These are phyloP conservation scores for Heptranchias perlo DNA, from an alignment of 2,113 vertebrate genomes.

Conservation along the genomic window DNA sequence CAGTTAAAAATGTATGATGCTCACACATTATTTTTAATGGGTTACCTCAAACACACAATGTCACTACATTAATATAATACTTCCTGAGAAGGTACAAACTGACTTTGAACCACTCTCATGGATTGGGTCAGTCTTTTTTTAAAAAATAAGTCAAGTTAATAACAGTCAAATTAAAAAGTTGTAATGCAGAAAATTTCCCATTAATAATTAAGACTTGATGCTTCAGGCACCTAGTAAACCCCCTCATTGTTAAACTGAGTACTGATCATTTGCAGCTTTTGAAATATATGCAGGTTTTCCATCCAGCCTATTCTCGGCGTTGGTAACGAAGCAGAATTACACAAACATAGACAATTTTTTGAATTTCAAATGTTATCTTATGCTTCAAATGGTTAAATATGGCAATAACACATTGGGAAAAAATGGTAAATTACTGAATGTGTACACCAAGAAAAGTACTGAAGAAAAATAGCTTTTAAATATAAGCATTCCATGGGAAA, in stretches of 20 bases:
- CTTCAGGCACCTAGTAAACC: not conserved
- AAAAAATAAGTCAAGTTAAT: not conserved
- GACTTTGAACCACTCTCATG: not conserved
- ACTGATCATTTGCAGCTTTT: not conserved
- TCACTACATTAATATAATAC: not conserved
- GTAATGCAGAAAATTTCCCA: not conserved
- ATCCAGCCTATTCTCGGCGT: not conserved
- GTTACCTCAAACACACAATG: not conserved
- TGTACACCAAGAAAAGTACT: not conserved
- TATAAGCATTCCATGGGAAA: not conserved
- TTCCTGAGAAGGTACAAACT: not conserved
- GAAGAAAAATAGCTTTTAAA: not conserved
- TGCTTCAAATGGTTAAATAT: not conserved
- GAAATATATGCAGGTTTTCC: not conserved
- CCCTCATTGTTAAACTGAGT: not conserved
- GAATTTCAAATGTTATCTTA: not conserved
- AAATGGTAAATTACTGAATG: too few species aligned
- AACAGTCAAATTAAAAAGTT: not conserved
- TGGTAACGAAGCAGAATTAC: not conserved
- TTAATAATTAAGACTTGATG: not conserved
- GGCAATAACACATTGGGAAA: not conserved
- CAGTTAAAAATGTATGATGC: not conserved
- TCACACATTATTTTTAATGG: not conserved
- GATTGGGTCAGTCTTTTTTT: not conserved
- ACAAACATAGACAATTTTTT: not conserved